A percentile compares a stretch with the other conserved stretches of the same genome.
Conservation (phyloP, 2,797 vertebrate genomes). For the Chelidonichthys spinosus region DNA sequence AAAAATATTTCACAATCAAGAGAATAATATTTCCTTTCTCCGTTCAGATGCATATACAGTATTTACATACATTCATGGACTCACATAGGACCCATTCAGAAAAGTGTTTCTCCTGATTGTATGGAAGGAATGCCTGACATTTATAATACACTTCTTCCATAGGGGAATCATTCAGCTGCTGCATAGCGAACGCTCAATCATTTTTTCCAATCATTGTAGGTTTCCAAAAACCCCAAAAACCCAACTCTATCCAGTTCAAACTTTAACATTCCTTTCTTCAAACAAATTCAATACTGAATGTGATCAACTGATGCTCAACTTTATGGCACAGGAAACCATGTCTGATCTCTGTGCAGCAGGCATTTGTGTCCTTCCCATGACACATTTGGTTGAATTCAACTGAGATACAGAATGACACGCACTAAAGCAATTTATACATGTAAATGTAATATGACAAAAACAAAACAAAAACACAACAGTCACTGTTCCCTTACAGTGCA, state of each 20-base stretch:
- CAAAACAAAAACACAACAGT: not conserved
- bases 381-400: constrained; percentile 50
- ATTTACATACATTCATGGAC: constrained; percentile 97
- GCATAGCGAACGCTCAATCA: constrained; percentile 26
- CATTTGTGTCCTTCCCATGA: constrained; percentile 18
- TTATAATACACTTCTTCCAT: constrained; percentile 50
- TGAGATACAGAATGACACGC: constrained; percentile 39
- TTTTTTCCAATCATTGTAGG: constrained; percentile 14
- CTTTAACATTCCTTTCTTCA: constrained; percentile 19
- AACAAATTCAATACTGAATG: constrained; percentile 20
- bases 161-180: constrained; percentile 30
- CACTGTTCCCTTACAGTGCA: constrained; percentile 49
- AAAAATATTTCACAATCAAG: constrained; percentile 87
- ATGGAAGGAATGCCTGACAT: constrained; percentile 87
- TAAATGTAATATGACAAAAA: constrained; percentile 3
- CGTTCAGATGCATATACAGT: constrained; percentile 85
- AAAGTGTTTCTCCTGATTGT: constrained; percentile 72
- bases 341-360: constrained; percentile 25
- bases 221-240: constrained; percentile 30
- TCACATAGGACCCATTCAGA: constrained; percentile 82
- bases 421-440: constrained; percentile 19
- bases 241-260: not conserved
- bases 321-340: constrained; percentile 29
- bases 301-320: constrained; percentile 2
- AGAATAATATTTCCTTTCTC: constrained; percentile 79